Percentiles rank a stretch among this genome's conserved stretches.
Evolutionary conservation across 2,113 vertebrate species (phyloP).

Genomic region (Eublepharis macularius): DNA sequence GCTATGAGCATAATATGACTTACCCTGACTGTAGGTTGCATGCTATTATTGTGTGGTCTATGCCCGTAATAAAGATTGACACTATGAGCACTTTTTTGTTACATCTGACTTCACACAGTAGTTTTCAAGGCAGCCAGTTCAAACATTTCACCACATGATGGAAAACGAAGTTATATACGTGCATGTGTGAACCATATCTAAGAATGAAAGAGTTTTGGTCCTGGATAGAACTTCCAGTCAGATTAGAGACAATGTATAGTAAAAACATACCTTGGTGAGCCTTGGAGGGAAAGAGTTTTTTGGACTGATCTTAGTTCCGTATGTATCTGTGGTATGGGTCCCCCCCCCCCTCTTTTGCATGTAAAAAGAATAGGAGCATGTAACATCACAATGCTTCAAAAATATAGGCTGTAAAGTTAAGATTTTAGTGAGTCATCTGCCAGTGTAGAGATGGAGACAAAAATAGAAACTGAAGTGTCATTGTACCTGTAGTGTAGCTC

Average conservation of each 20-base stretch:
- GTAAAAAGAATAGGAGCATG: background rate
- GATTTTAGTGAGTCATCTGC: background rate
- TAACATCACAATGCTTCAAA: background rate
- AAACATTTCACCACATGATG: too few species aligned
- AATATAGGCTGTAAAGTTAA: background rate
- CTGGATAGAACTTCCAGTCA: background rate
- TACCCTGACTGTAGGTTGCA: too few species aligned
- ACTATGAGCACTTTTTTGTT: too few species aligned
- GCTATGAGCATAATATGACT: too few species aligned
- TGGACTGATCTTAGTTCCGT: background rate
- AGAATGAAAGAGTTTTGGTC: background rate
- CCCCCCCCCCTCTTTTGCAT: background rate
- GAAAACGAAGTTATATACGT: too few species aligned
- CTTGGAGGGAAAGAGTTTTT: background rate
- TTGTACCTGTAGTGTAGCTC: background rate
- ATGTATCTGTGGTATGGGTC: background rate
- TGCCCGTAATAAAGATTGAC: too few species aligned
- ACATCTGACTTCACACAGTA: too few species aligned
- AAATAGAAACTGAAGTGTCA: slow-evolving; percentile 10
- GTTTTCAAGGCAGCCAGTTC: too few species aligned
- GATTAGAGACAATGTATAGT: background rate
- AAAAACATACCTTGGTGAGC: background rate
- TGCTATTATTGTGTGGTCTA: too few species aligned
- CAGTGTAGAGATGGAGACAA: background rate
- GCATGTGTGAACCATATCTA: background rate